A percentile compares a stretch with the other conserved stretches of the same genome.
Conservation (phyloP, 2,113 vertebrate species). For the Psophia crepitans region DNA sequence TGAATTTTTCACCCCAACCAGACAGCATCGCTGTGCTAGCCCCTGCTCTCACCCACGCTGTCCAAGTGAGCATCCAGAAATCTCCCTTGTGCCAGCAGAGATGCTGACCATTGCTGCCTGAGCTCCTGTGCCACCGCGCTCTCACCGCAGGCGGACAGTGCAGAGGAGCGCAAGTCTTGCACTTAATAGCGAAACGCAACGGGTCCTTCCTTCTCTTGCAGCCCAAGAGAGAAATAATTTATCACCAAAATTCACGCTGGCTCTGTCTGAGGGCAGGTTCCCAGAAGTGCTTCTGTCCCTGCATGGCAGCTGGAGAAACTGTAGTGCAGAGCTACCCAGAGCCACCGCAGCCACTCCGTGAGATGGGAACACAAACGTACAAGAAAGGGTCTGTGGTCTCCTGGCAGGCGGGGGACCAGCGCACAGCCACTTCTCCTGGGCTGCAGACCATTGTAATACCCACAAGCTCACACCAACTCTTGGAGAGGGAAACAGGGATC, state of each 20-base stretch:
- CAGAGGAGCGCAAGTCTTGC: fast-evolving
- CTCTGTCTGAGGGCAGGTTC: neutral
- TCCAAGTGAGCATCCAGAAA: neutral
- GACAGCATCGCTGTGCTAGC: fast-evolving
- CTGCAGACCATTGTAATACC: fast-evolving
- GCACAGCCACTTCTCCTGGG: neutral
- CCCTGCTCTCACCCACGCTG: too few species aligned
- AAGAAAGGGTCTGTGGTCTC: fast-evolving
- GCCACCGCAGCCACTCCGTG: fast-evolving
- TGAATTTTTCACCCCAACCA: neutral
- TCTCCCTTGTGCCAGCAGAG: neutral
- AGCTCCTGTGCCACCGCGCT: neutral
- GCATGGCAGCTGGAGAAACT: too few species aligned
- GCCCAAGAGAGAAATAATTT: neutral
- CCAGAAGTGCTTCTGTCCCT: neutral
- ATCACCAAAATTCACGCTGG: fast-evolving
- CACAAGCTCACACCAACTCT: neutral
- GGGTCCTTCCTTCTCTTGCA: neutral
- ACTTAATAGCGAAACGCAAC: fast-evolving
- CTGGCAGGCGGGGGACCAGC: fast-evolving
- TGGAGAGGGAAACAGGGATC: neutral
- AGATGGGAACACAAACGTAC: fast-evolving
- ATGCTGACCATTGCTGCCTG: neutral
- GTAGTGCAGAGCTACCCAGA: neutral
- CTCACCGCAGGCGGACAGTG: fast-evolving